These are phyloP conservation scores for Bufo gargarizans DNA, from an alignment of 2,113 vertebrate genomes.

Conservation along the genomic window DNA sequence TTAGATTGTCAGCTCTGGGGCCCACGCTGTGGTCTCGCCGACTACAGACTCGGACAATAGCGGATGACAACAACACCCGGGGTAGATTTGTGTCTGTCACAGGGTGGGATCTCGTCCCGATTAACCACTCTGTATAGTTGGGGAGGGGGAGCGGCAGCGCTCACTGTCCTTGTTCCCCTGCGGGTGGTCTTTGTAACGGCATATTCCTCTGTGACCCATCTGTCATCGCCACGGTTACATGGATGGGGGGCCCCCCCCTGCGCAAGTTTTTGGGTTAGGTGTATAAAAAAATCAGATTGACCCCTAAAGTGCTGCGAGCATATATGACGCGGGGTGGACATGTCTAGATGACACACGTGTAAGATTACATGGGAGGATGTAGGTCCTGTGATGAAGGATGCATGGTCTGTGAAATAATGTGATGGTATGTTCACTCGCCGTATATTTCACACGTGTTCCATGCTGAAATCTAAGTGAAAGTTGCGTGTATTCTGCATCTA, in stretches of 20 bases:
- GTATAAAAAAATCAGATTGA: too few relatives aligned
- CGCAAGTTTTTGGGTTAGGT: too few relatives aligned
- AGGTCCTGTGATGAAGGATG: too few relatives aligned
- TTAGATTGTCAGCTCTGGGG: not conserved
- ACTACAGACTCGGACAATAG: not conserved
- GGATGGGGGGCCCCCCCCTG: too few relatives aligned
- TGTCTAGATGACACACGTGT: too few relatives aligned
- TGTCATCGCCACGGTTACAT: not conserved
- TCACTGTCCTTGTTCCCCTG: not conserved
- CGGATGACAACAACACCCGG: not conserved
- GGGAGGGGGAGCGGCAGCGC: not conserved
- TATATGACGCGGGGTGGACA: not conserved
- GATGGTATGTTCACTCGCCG: too few relatives aligned
- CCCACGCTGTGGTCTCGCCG: not conserved
- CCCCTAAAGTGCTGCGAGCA: not conserved
- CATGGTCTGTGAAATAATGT: too few relatives aligned
- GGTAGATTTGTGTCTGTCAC: not conserved
- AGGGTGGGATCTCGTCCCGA: not conserved
- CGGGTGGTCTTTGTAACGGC: not conserved
- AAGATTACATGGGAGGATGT: too few relatives aligned
- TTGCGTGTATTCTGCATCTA: too few relatives aligned
- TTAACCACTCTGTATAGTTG: not conserved
- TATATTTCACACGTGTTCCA: too few relatives aligned
- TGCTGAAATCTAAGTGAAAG: too few relatives aligned
- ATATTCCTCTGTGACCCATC: not conserved